Conservation (phyloP, 1,140 invertebrate genomes). For the Drosophila sp. region DNA sequence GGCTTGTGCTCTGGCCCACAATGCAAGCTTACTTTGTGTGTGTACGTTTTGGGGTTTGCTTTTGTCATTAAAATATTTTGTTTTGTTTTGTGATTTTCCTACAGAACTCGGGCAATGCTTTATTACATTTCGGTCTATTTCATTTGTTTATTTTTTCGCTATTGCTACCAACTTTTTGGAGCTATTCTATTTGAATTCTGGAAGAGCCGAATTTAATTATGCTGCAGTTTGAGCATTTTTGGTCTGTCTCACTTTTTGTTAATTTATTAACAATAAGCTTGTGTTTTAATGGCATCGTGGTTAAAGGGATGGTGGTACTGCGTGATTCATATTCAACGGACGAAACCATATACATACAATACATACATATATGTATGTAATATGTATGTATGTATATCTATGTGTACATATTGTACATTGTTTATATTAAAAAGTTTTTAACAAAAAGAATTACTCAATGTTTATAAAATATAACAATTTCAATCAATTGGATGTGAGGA, state of each 20-base stretch:
- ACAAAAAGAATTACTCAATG: slow-evolving; percentile 69
- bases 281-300: slow-evolving; percentile 45
- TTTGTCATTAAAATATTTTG: slow-evolving; percentile 81
- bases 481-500: slow-evolving; percentile 6
- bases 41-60: slow-evolving; percentile 57
- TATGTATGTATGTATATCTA: neutral
- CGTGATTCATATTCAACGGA: slow-evolving; percentile 24
- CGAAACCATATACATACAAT: slow-evolving; percentile 8
- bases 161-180: slow-evolving; percentile 58
- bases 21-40: slow-evolving; percentile 63
- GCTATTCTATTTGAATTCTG: slow-evolving; percentile 66
- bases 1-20: slow-evolving; percentile 12
- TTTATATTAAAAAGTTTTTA: slow-evolving; percentile 80
- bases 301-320: slow-evolving; percentile 32
- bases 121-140: slow-evolving; percentile 24
- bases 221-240: slow-evolving; percentile 46
- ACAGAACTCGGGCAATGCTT: slow-evolving; percentile 45
- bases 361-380: neutral
- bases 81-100: slow-evolving; percentile 71
- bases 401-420: slow-evolving; percentile 44
- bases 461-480: slow-evolving; percentile 56
- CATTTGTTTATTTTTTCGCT: slow-evolving; percentile 25
- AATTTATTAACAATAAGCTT: slow-evolving; percentile 75
- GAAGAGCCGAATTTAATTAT: slow-evolving; percentile 56
- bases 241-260: slow-evolving; percentile 64